Base-by-base conservation (phyloP, 2,888 invertebrate species). In the Cephus pulcher region DNA sequence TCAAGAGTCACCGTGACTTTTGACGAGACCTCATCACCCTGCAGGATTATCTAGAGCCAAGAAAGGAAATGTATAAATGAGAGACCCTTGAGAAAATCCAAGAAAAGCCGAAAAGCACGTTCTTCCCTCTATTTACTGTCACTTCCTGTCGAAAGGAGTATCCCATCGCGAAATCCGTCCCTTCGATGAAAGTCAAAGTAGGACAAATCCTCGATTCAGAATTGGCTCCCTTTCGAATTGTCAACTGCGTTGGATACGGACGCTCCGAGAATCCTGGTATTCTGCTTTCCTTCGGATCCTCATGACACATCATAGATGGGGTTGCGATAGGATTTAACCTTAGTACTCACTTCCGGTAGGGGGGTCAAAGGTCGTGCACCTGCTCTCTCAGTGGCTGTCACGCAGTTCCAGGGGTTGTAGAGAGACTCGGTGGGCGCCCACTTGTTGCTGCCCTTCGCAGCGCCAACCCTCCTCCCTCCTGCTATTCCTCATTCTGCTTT, bases 371-470 rank as follows among this genome's bases (percentile, higher is more conserved):
- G 86, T 90, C 86, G 82, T 84, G 84, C 86, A 84, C 86, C 84
- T 85, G 85, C 83, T 85, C 84, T 78, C 80, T 81, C 78, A 81
- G 84, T 56, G 80, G 84, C 82, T 84, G 82, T 86, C 87, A 82
- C 78, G 73, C 79, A 34, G 81, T 77, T 71, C 71, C 71, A 33
- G 32, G 32, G 71, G 71, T 71, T 15, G 71, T 32, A 71, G 71
- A 71, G 71, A 82, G 83, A 84, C 83, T 82, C 80, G 84, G 79
- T 82, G 83, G 81, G 83, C 83, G 75, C 76, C 89, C 89, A 90
- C 90, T 90, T 90, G 90, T 90, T 90, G 90, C 90, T 90, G 83
- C 80, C 77, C 85, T 86, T 88, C 88, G 86, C 85, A 87, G 86
- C 85, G 56, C 56, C 23, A 23, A 56, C 56, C 6, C 74, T 82